These are phyloP conservation scores for Fringilla coelebs DNA, from an alignment of 2,797 vertebrate species.

Conservation along the genomic window DNA sequence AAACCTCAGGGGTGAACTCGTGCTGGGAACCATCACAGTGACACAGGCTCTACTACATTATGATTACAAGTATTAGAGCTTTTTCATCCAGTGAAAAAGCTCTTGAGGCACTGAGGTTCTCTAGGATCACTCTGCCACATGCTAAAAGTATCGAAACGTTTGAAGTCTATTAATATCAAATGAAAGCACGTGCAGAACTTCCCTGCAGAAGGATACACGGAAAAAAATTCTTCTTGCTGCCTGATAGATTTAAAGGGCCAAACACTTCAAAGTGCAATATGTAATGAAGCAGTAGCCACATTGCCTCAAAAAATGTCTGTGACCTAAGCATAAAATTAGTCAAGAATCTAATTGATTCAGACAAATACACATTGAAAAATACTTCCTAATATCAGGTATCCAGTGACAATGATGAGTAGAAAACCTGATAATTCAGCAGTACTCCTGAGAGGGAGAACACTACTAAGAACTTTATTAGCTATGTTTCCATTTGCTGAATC, in stretches of 20 bases:
- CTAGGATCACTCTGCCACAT: neutral
- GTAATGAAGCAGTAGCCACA: neutral
- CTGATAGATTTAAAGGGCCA: neutral
- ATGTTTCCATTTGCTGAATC: neutral
- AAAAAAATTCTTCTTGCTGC: neutral
- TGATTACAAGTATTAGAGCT: neutral
- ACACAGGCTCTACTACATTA: neutral
- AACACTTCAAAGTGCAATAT: neutral
- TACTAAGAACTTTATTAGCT: neutral
- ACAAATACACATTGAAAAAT: neutral
- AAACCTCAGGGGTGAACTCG: neutral
- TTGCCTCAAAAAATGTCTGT: neutral
- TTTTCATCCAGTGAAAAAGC: neutral
- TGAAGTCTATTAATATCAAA: neutral
- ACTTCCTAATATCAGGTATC: neutral
- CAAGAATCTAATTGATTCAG: neutral
- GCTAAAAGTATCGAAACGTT: neutral
- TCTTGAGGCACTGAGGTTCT: neutral
- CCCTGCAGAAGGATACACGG: neutral
- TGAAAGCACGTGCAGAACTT: neutral
- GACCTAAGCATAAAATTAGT: neutral
- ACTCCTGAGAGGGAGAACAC: neutral
- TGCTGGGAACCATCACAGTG: neutral
- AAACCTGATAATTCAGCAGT: neutral
- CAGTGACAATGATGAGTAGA: neutral